phyloP scores from a whole-genome alignment of 2,113 vertebrate genomes.

The Neodon shergylaensis region DNA sequence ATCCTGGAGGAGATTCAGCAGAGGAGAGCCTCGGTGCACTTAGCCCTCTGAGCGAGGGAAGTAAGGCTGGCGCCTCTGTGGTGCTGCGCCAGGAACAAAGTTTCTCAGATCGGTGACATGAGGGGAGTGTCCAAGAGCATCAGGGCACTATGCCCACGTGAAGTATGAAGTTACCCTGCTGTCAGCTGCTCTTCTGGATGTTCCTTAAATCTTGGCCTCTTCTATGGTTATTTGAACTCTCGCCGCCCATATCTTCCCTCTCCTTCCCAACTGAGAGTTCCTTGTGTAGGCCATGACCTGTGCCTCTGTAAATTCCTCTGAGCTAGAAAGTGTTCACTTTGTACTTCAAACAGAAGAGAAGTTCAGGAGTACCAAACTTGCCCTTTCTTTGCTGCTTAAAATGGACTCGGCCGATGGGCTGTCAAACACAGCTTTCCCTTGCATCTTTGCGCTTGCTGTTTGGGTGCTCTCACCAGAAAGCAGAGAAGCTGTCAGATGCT shows the following conservation, averaged over 20 bases:
- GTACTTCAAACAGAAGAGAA: constrained; percentile 46
- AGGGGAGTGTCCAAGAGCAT: neutral
- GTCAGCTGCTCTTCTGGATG: constrained; percentile 40
- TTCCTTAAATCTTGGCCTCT: constrained; percentile 53
- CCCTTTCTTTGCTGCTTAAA: neutral
- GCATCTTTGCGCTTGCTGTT: neutral
- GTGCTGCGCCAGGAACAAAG: neutral
- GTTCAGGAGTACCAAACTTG: constrained; percentile 29
- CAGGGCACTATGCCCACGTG: neutral
- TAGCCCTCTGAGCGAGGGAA: neutral
- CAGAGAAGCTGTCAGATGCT: neutral
- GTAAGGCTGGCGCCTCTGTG: neutral
- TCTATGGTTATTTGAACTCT: constrained; percentile 39
- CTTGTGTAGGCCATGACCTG: neutral
- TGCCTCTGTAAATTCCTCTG: constrained; percentile 11
- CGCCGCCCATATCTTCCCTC: constrained; percentile 35
- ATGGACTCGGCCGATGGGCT: neutral
- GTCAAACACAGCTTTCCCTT: neutral
- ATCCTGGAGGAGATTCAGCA: neutral
- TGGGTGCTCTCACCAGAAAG: neutral
- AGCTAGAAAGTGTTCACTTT: constrained; percentile 39
- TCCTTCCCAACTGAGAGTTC: constrained; percentile 41
- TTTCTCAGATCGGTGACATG: neutral
- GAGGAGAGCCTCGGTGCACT: neutral
- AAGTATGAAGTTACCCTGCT: neutral